Evolutionary conservation across 2,113 vertebrate genomes (phyloP).

Genomic region (Struthidea cinerea): DNA sequence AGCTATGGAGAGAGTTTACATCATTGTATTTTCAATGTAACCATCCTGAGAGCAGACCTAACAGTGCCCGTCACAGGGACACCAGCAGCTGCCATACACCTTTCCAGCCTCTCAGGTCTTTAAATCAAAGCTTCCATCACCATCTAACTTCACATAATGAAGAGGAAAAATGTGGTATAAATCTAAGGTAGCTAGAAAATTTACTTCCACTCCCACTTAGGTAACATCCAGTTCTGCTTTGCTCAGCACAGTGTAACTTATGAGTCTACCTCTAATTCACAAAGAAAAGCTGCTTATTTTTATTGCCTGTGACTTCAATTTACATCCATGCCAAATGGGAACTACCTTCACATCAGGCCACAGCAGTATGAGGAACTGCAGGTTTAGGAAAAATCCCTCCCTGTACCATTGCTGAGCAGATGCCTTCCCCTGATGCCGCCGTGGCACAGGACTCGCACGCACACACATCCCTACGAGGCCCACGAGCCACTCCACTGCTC

Average conservation of each 20-base stretch:
- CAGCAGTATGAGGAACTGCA: neutral
- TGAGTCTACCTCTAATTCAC: neutral
- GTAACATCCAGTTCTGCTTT: neutral
- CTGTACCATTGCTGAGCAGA: neutral
- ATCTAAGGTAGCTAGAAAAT: slow-evolving; percentile 15
- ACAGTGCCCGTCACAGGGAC: neutral
- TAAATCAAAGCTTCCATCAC: neutral
- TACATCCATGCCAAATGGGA: neutral
- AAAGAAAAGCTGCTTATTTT: slow-evolving; percentile 28
- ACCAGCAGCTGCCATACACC: neutral
- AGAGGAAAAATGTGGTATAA: slow-evolving; percentile 49
- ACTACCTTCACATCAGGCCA: neutral
- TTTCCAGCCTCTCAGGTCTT: neutral
- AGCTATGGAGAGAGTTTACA: neutral
- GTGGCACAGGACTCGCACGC: neutral
- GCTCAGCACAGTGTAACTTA: slow-evolving; percentile 29
- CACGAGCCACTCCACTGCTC: neutral
- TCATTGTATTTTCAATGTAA: neutral
- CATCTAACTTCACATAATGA: neutral
- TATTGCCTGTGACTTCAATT: slow-evolving; percentile 7
- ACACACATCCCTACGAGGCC: neutral
- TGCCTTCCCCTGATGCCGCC: accelerated
- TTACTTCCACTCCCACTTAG: neutral
- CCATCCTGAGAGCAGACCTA: neutral
- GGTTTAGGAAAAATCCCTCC: neutral